Conservation (phyloP, 2,113 vertebrate species). For the Puffinus mauretanicus region DNA sequence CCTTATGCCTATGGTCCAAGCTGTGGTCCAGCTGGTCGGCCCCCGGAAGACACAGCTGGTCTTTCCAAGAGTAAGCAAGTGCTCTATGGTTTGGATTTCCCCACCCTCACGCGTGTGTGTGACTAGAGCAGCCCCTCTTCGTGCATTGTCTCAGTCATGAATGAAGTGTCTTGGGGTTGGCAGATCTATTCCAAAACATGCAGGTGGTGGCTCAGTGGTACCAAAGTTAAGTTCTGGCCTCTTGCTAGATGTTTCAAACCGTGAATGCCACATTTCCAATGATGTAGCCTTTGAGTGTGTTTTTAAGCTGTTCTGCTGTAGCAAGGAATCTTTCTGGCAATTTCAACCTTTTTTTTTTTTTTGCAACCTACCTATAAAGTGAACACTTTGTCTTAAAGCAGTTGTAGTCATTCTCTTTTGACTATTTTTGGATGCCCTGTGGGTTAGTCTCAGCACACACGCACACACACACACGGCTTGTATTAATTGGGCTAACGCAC, state of each 20-base stretch:
- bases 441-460: not conserved
- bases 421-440: not conserved
- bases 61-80: not conserved
- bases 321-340: not conserved
- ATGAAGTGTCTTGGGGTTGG: not conserved
- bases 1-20: not conserved
- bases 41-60: not conserved
- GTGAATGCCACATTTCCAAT: not conserved
- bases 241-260: not conserved
- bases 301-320: not conserved
- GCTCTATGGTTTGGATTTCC: not conserved
- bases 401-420: not conserved
- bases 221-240: conserved; percentile 1
- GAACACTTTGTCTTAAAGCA: not conserved
- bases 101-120: rapidly evolving
- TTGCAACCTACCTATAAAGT: not conserved
- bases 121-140: not conserved
- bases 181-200: not conserved
- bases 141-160: not conserved
- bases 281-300: not conserved
- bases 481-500: not conserved
- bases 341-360: not conserved
- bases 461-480: not conserved
- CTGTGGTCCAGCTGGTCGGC: not conserved
- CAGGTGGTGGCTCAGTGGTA: not conserved